These are phyloP conservation scores for Alectura lathami DNA, from an alignment of 2,113 vertebrate genomes.

Conservation along the genomic window DNA sequence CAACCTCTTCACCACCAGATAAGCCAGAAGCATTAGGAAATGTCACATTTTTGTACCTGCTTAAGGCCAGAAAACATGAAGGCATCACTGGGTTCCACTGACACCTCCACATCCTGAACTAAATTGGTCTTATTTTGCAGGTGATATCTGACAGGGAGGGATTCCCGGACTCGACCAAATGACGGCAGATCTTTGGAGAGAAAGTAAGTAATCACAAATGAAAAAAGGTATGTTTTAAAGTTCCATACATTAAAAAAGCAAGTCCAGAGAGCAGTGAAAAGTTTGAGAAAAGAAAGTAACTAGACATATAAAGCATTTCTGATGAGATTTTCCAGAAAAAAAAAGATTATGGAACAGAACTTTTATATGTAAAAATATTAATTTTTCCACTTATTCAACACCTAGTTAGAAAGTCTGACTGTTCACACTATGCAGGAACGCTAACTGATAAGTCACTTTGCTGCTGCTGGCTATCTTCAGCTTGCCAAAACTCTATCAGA, in stretches of 20 bases:
- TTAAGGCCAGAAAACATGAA: slow-evolving; percentile 99
- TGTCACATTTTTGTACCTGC: slow-evolving; percentile 80
- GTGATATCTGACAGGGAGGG: slow-evolving; percentile 90
- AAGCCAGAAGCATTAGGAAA: not conserved
- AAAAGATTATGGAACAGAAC: not conserved
- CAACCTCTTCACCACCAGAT: not conserved
- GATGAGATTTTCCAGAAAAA: not conserved
- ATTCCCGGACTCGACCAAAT: slow-evolving; percentile 92
- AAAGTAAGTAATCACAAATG: not conserved
- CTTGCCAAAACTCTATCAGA: not conserved
- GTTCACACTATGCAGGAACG: not conserved
- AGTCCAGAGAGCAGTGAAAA: not conserved
- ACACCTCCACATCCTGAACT: slow-evolving; percentile 95
- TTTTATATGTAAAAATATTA: too few relatives aligned
- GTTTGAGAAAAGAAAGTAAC: not conserved
- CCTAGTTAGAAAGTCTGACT: not conserved
- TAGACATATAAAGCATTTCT: not conserved
- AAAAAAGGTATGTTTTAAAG: not conserved
- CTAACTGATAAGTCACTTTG: not conserved
- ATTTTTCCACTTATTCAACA: not conserved
- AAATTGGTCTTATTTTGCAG: slow-evolving; percentile 90
- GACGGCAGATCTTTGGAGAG: slow-evolving; percentile 88
- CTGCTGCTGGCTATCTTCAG: not conserved
- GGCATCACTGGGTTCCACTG: slow-evolving; percentile 94
- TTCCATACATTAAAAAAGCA: not conserved